Conservation (phyloP, 1,140 invertebrate species). For the Phocides pigmalion region DNA sequence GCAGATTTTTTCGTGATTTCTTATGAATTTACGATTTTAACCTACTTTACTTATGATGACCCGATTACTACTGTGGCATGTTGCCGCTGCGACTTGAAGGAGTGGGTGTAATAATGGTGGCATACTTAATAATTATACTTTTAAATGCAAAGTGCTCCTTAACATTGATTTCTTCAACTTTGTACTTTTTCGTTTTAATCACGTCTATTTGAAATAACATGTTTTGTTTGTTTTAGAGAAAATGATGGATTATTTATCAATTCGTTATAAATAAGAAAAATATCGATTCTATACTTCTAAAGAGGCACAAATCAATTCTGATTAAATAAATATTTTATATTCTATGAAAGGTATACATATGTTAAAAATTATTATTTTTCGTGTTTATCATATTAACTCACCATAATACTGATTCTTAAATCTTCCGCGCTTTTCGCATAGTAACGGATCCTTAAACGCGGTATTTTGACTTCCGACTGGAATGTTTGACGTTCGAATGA, state of each 20-base stretch:
- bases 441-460: conserved; percentile 69
- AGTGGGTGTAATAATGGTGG: conserved; percentile 19
- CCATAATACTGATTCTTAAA: conserved; percentile 65
- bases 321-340: no score
- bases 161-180: background rate
- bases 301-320: no score
- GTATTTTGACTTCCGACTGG: conserved; percentile 60
- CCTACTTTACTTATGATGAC: conserved; percentile 58
- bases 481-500: conserved; percentile 43
- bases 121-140: conserved; percentile 24
- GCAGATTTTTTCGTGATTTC: conserved; percentile 50
- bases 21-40: conserved; percentile 50
- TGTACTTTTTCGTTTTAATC: background rate
- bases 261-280: no score
- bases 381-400: conserved; percentile 46
- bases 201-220: no score
- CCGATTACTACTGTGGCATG: conserved; percentile 43
- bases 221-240: no score
- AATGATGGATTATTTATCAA: no score
- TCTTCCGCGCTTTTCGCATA: conserved; percentile 67
- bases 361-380: background rate
- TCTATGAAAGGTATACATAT: background rate
- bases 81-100: conserved; percentile 16
- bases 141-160: conserved; percentile 22
- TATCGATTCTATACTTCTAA: no score